Evolutionary conservation across 1,140 invertebrate species (phyloP), one percentile per base, ranked within the genome.

Genomic region (Drosophila setifemur): DNA sequence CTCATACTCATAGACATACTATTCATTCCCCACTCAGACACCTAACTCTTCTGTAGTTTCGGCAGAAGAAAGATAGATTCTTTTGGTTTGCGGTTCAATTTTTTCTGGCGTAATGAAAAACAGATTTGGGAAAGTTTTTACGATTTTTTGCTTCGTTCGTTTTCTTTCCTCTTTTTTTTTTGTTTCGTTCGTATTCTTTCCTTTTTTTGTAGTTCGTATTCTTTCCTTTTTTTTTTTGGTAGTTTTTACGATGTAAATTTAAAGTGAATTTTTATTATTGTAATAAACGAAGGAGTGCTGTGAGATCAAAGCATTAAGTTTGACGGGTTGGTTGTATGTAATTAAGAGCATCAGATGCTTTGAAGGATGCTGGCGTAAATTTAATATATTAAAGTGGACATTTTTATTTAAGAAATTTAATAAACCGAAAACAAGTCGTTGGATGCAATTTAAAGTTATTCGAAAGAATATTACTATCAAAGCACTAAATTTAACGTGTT

Each of bases 101-200:
- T 60, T 42, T 75, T 71, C 55, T 61, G 18, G 64, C 61, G 33
- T 79, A 79, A 85, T 85, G 79, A 85, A 85, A 85, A 79, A 75
- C 79, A 85, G 61, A 85, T 86, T 75, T 86, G 74, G 31, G 23
- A 63, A 73, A 83, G 55, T 67, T 85, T 85, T 85, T 83, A 77
- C 53, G 64, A 64, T 63, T 50, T 49, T n/a, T n/a, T n/a, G n/a
- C n/a, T n/a, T n/a, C n/a, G 40, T 23, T 40, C 0, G n/a, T 16
- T 12, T n/a, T 19, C 11, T 29, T 21, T 26, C 5, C 19, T 25
- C 43, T 12, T 21, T 57, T 50, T 50, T 66, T 26, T 31, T 35
- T 69, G 40, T 81, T n/a, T n/a, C n/a, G n/a, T n/a, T n/a, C n/a
- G n/a, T n/a, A n/a, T n/a, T n/a, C n/a, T n/a, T n/a, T n/a, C n/a